Evolutionary conservation across 2,113 vertebrate species (phyloP).

Genomic region (Amblyopsis rosae): DNA sequence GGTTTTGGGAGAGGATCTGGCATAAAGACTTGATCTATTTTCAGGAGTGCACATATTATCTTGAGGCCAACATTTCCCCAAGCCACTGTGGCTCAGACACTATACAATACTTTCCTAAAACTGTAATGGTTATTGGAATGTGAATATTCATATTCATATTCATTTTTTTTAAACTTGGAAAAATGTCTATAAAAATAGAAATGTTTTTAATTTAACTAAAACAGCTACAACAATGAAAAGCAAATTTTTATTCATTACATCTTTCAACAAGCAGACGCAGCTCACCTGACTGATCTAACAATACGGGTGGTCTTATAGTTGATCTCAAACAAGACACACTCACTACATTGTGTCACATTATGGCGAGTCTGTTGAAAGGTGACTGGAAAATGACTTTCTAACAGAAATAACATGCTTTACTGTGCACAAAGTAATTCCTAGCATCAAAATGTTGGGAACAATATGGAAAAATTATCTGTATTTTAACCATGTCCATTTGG

Average conservation of each 20-base stretch:
- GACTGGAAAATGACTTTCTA: constrained; percentile 56
- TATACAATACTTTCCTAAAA: background rate
- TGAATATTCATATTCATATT: background rate
- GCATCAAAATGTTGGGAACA: constrained; percentile 64
- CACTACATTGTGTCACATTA: constrained; percentile 21
- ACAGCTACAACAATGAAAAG: no score
- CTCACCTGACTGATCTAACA: no score
- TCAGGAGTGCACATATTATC: constrained; percentile 5
- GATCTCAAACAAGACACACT: constrained; percentile 22
- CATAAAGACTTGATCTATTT: constrained; percentile 24
- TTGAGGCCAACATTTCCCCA: constrained; percentile 6
- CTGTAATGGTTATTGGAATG: background rate
- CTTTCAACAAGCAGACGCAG: no score
- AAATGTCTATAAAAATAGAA: no score
- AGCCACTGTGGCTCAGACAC: background rate
- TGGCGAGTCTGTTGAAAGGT: constrained; percentile 10
- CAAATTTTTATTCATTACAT: no score
- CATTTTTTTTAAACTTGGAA: no score
- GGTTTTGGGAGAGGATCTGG: constrained; percentile 47
- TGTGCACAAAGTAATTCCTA: constrained; percentile 44
- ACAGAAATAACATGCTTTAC: constrained; percentile 55
- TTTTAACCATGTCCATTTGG: constrained; percentile 66
- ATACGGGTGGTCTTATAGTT: constrained; percentile 9
- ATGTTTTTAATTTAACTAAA: no score
- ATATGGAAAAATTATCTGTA: constrained; percentile 69